Base-by-base conservation (phyloP, 2,888 invertebrate genomes). In the Pteria penguin region DNA sequence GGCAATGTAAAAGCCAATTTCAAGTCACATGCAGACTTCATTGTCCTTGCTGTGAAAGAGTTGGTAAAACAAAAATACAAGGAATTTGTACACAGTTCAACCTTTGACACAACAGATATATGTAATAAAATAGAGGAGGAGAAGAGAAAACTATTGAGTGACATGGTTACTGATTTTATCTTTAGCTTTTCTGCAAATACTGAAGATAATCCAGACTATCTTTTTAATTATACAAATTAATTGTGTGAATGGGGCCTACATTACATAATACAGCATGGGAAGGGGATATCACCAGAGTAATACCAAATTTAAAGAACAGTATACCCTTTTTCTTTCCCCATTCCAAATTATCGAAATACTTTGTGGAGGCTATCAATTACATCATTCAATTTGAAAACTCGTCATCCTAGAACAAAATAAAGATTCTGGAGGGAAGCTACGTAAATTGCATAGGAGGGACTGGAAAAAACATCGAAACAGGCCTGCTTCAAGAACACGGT, bases 401-500 rank as follows among this genome's bases (percentile, higher is more conserved):
- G 8, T 69, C 63, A 65, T 73, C 80, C 22, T 5, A 73, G 3
- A 36, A 73, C n/a, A 76, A 60, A 75, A 57, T 73, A 2, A 22
- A 73, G 14, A 71, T 78, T n/a, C 63, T 78, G 14, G 71, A 76
- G 54, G 73, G 75, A 11, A 45, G 76, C 2, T 78, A 75, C 67
- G 67, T 70, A 0, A 80, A 76, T 60, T 2, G 67, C 1, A 58
- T 60, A 36, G 76, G 75, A 18, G 76, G 76, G 5, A 45, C n/a
- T 14, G 3, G 60, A 67, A 2, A 55, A 5, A 77, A 70, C 33
- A 33, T 74, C 3, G 76, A 76, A 32, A 57, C 57, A 32, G 79
- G 76, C 29, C 54, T 79, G 11, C 70, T 76, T 3, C 76, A 79
- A 55, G 76, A 79, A 36, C 68, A 79, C 63, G 55, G 73, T 76